A percentile compares a stretch with the other conserved stretches of the same genome.
phyloP scores from a whole-genome alignment of 2,113 vertebrate genomes.

The Protobothrops flavoviridis region DNA sequence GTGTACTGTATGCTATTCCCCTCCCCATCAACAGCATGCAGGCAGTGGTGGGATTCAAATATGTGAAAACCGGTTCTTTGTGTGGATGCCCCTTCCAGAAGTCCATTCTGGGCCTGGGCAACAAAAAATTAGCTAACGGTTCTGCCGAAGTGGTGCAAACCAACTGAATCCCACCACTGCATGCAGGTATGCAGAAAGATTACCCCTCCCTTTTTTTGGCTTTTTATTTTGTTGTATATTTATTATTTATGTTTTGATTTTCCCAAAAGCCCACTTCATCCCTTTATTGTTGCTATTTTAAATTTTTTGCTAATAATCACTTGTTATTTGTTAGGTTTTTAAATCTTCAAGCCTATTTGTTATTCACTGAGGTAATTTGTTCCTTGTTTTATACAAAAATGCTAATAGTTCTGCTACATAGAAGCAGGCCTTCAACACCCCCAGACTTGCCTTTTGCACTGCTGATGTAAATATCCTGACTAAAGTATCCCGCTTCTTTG shows the following conservation, averaged over 20 bases:
- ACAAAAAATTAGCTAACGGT: too few relatives aligned
- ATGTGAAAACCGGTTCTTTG: too few relatives aligned
- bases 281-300: not conserved
- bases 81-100: too few relatives aligned
- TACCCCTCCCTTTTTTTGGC: not conserved
- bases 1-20: not conserved
- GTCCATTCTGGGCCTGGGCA: too few relatives aligned
- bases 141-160: too few relatives aligned
- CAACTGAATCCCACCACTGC: too few relatives aligned
- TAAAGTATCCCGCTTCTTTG: not conserved
- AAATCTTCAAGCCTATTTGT: not conserved
- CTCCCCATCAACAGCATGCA: not conserved
- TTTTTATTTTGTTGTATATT: not conserved
- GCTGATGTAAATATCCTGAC: not conserved
- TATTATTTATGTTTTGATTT: not conserved
- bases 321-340: not conserved
- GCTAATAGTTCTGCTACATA: not conserved
- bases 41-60: too few relatives aligned
- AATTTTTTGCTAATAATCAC: not conserved
- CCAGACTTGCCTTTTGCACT: not conserved
- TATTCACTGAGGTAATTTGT: not conserved
- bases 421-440: not conserved
- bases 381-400: not conserved
- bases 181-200: not conserved
- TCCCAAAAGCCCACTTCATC: not conserved